phyloP scores from a whole-genome alignment of 2,888 invertebrate species.

The Hirudinaria manillensis region DNA sequence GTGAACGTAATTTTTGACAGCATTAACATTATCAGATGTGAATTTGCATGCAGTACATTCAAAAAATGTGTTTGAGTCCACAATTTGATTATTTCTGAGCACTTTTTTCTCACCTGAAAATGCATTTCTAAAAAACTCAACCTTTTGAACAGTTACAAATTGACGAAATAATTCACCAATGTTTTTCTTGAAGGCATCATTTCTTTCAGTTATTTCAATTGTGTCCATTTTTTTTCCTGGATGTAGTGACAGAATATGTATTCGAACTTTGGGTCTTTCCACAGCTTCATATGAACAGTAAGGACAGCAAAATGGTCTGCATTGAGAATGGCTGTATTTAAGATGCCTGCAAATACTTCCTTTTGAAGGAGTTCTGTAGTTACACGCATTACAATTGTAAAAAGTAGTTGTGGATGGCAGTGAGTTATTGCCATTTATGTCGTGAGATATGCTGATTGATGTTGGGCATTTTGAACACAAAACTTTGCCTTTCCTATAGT shows the following conservation, averaged over 20 bases:
- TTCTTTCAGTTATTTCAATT: conserved; percentile 16
- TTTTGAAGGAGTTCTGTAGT: conserved; percentile 24
- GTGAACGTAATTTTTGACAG: neutral
- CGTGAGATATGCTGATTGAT: neutral
- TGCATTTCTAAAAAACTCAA: neutral
- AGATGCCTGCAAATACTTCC: conserved; percentile 30
- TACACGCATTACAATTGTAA: conserved; percentile 32
- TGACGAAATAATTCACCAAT: conserved; percentile 26
- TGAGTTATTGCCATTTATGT: neutral
- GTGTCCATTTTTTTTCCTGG: conserved; percentile 5
- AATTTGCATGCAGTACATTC: neutral
- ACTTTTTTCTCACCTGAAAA: neutral
- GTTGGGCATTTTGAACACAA: conserved; percentile 6
- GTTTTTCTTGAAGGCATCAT: neutral
- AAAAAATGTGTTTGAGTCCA: neutral
- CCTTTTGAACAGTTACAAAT: conserved; percentile 15
- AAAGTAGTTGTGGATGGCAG: neutral
- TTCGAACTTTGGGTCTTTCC: conserved; percentile 26
- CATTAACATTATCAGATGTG: neutral
- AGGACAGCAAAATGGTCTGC: conserved; percentile 31
- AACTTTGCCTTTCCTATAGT: neutral
- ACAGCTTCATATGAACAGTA: conserved; percentile 32
- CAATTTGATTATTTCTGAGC: neutral
- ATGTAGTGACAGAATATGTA: conserved; percentile 28
- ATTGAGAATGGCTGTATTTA: conserved; percentile 32